Conservation (phyloP, 2,888 invertebrate species). For the Microctonus hyperodae region DNA sequence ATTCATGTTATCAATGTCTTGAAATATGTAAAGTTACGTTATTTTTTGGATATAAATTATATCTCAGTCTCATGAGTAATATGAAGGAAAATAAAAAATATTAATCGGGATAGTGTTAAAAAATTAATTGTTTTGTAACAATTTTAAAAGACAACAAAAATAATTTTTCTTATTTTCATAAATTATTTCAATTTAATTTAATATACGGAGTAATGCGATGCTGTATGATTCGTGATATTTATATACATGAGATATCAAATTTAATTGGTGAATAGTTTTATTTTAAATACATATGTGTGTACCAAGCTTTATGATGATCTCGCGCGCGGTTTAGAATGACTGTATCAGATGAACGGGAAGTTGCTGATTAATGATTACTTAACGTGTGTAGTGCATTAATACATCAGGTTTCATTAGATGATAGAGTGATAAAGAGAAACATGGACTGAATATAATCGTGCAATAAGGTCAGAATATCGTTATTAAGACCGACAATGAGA, state of each 20-base stretch:
- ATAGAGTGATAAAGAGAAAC: not conserved
- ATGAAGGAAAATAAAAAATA: no score
- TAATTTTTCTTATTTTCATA: not conserved
- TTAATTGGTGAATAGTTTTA: not conserved
- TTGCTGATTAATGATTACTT: slow-evolving; percentile 22
- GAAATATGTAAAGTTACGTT: not conserved
- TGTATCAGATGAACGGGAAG: slow-evolving; percentile 14
- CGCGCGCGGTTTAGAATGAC: not conserved
- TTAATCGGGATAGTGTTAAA: no score
- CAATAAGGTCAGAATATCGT: not conserved
- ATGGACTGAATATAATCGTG: slow-evolving; percentile 12
- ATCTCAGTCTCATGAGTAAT: no score
- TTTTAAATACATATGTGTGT: not conserved
- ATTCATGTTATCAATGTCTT: not conserved
- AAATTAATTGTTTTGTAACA: no score
- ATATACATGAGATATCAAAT: not conserved
- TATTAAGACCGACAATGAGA: slow-evolving; percentile 7
- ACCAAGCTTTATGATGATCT: not conserved
- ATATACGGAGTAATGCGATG: not conserved
- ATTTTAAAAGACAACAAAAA: no score
- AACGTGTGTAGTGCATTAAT: not conserved
- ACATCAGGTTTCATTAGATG: slow-evolving; percentile 6
- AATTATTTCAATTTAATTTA: not conserved
- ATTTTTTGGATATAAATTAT: not conserved
- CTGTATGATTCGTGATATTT: not conserved